These are phyloP conservation scores for Erebia ligea DNA, from an alignment of 2,888 invertebrate species.

Conservation along the genomic window DNA sequence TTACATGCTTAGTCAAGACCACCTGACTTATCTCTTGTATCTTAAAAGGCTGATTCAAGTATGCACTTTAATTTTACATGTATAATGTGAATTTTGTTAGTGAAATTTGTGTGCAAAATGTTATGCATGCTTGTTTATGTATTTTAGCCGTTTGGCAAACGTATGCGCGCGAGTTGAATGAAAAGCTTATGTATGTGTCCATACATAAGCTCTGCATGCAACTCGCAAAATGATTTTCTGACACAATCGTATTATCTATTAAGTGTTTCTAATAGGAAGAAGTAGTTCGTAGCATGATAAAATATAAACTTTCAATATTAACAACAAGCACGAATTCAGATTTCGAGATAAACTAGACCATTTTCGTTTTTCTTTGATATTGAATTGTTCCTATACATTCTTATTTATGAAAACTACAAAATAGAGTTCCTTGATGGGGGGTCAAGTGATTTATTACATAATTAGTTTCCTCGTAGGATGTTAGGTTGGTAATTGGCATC, in stretches of 20 bases:
- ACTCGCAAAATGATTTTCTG: too few relatives aligned
- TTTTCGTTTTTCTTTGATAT: background rate
- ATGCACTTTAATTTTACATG: background rate
- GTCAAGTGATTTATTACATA: slow-evolving; percentile 27
- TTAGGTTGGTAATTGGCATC: slow-evolving; percentile 22
- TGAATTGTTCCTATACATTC: background rate
- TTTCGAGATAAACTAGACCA: background rate
- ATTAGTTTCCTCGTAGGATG: slow-evolving; percentile 24
- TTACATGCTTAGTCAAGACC: slow-evolving; percentile 23
- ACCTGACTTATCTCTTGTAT: slow-evolving; percentile 28
- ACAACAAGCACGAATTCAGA: too few relatives aligned
- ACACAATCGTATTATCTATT: too few relatives aligned
- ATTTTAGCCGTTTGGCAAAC: too few relatives aligned
- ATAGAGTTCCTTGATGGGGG: slow-evolving; percentile 7
- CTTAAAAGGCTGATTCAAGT: slow-evolving; percentile 23
- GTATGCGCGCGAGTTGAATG: too few relatives aligned
- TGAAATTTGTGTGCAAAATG: background rate
- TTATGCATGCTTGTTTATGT: background rate
- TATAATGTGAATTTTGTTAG: background rate
- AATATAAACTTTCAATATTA: too few relatives aligned
- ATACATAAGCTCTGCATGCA: too few relatives aligned
- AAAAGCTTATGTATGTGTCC: too few relatives aligned
- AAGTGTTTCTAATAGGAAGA: too few relatives aligned
- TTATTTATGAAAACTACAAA: background rate
- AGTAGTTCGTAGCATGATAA: too few relatives aligned